Evolutionary conservation across 92 coral and sea anemone species (phyloP), one percentile per base, ranked within the genome.

Genomic region (Zoanthus sociatus): DNA sequence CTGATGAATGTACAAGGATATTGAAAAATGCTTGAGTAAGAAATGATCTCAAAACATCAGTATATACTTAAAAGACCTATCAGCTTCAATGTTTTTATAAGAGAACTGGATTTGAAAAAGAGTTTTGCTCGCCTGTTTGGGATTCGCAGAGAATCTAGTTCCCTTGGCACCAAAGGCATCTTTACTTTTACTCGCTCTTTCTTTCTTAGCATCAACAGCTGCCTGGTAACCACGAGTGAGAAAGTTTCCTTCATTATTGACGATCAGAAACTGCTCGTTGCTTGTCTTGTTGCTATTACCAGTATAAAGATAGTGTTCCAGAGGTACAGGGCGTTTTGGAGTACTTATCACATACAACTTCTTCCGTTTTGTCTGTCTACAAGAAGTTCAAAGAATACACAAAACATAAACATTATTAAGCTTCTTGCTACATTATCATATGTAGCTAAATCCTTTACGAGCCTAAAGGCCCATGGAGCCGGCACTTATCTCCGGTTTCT

Each of bases 281-380:
- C 98, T 95, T 9, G 99, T 97, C 84, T 93, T 97, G 72, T 92
- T 90, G 81, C 99, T 97, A 88, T 95, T 95, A 71, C 99, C 99
- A 53, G 99, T 97, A 89, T 97, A 97, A 84, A 97, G 94, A 76
- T 88, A 95, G 87, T 97, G 95, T 72, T 95, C 93, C 42, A 97
- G 83, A 30, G 99, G 99, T 67, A 97, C 97, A 55, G 99, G 99
- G 44, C 99, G 99, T 89, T 97, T 97, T 1, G 88, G 90, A 0
- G 99, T 97, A 90, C 99, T 97, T 90, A 97, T 95, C 70, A 97
- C 99, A 91, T 95, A 94, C 72, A 97, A 84, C 88, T 93, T 92
- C 72, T 95, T 97, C 78, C 84, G 88, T 84, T 97, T 97, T 1
- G 98, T 97, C 30, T 98, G 99, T 46, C 99, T 97, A 61, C 16